Evolutionary conservation across 2,113 vertebrate genomes (phyloP).

Genomic region (Nesoenas mayeri): DNA sequence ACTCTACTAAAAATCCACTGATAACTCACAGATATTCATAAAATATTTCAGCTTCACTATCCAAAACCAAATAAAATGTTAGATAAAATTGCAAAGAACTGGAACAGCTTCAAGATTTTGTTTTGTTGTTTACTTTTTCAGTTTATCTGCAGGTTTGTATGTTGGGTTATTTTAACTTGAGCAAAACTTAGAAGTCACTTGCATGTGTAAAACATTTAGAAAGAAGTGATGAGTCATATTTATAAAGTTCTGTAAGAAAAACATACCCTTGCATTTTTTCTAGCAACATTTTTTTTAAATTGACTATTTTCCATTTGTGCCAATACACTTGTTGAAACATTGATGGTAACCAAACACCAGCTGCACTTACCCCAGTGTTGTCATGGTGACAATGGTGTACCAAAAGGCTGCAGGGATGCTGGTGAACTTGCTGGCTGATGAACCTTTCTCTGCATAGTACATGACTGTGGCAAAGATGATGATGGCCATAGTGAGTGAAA

Average conservation of each 20-base stretch:
- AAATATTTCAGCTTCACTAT: neutral
- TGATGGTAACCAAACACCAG: slow-evolving; percentile 42
- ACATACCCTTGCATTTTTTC: neutral
- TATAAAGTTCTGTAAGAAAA: neutral
- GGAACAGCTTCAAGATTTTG: neutral
- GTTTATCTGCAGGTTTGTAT: neutral
- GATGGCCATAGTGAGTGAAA: slow-evolving; percentile 99
- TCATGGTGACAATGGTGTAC: slow-evolving; percentile 99
- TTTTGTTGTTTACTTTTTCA: neutral
- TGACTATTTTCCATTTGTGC: rapidly evolving
- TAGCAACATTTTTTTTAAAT: neutral
- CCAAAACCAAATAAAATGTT: neutral
- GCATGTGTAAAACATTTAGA: neutral
- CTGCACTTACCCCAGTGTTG: slow-evolving; percentile 92
- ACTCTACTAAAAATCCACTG: neutral
- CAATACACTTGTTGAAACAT: slow-evolving; percentile 20
- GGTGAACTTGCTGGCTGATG: slow-evolving; percentile 93
- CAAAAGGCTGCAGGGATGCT: slow-evolving; percentile 98
- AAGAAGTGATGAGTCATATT: neutral
- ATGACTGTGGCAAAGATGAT: slow-evolving; percentile 99
- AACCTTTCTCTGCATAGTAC: slow-evolving; percentile 99
- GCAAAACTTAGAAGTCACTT: neutral
- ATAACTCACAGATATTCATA: neutral
- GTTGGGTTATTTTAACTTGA: neutral
- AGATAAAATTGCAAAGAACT: neutral